A percentile compares a stretch with the other conserved stretches of the same genome.
These are phyloP conservation scores for Radopholus similis DNA, from an alignment of 1,140 invertebrate species.

Conservation along the genomic window DNA sequence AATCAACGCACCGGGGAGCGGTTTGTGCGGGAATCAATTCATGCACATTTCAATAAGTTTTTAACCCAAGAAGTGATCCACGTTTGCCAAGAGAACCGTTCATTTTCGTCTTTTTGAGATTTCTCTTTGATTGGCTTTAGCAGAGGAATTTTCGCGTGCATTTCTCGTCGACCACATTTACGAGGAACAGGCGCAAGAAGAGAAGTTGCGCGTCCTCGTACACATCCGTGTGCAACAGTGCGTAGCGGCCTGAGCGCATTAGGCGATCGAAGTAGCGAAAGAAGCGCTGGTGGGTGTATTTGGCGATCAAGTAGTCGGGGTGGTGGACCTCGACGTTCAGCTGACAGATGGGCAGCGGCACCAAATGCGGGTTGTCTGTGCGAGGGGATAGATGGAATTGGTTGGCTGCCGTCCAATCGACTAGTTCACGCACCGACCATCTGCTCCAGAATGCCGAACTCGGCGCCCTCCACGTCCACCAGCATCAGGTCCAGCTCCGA, in stretches of 20 bases:
- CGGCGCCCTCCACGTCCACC: slow-evolving; percentile 15
- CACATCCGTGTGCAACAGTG: slow-evolving; percentile 7
- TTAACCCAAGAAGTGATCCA: too few species aligned
- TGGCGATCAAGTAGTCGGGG: not conserved
- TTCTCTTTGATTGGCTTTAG: too few species aligned
- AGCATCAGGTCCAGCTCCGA: not conserved
- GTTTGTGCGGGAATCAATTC: too few species aligned
- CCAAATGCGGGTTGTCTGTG: not conserved
- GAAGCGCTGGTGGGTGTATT: slow-evolving; percentile 11
- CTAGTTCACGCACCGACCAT: slow-evolving; percentile 5
- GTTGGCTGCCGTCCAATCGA: not conserved
- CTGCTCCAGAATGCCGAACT: slow-evolving; percentile 10
- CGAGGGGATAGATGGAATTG: not conserved
- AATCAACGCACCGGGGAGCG: too few species aligned
- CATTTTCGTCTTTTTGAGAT: too few species aligned
- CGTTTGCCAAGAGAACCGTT: too few species aligned
- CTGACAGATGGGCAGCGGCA: not conserved
- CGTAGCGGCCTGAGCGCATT: slow-evolving; percentile 5
- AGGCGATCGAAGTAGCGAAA: slow-evolving; percentile 2
- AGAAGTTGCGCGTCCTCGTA: not conserved
- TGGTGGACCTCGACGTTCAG: not conserved
- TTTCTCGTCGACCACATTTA: slow-evolving; percentile 1
- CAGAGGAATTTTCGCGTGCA: slow-evolving; percentile 10
- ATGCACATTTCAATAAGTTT: too few species aligned
- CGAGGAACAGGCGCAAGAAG: slow-evolving; percentile 5